These are phyloP conservation scores for Chelon auratus DNA, from an alignment of 2,797 vertebrate genomes.

Conservation along the genomic window DNA sequence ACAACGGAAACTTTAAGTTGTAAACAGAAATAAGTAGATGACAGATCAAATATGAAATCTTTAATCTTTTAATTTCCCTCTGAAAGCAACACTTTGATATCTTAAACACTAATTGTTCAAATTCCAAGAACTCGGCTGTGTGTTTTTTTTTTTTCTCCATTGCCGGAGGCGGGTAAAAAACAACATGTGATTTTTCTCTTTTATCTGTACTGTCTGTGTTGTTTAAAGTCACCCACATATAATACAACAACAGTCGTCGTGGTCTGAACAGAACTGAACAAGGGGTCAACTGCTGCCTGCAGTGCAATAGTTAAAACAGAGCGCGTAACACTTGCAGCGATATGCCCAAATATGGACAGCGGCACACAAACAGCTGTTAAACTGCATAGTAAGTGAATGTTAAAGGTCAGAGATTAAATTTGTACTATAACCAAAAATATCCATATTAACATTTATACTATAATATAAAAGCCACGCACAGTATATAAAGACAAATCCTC, in stretches of 20 bases:
- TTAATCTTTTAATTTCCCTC: background rate
- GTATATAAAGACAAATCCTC: no score
- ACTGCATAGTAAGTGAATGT: background rate
- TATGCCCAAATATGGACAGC: slow-evolving; percentile 2
- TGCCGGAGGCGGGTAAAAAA: slow-evolving; percentile 9
- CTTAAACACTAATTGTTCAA: background rate
- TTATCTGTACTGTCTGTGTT: slow-evolving; percentile 32
- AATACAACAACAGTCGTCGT: slow-evolving; percentile 25
- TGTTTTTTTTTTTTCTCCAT: background rate
- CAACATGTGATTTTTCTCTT: slow-evolving; percentile 11
- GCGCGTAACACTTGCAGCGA: slow-evolving; percentile 9
- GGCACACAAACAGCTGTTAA: slow-evolving; percentile 3
- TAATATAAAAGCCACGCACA: no score
- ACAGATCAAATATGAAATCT: no score
- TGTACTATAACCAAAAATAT: background rate
- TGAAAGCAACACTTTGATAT: background rate
- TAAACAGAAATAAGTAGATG: no score
- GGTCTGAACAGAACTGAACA: slow-evolving; percentile 40
- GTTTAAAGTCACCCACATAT: slow-evolving; percentile 38
- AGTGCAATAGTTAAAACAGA: slow-evolving; percentile 26
- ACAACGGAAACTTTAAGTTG: no score
- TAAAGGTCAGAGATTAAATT: background rate
- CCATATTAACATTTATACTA: background rate
- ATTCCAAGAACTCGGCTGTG: background rate
- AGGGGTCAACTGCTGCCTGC: slow-evolving; percentile 46